Evolutionary conservation across 2,797 vertebrate genomes (phyloP).

Genomic region (Threskiornis aethiopicus): DNA sequence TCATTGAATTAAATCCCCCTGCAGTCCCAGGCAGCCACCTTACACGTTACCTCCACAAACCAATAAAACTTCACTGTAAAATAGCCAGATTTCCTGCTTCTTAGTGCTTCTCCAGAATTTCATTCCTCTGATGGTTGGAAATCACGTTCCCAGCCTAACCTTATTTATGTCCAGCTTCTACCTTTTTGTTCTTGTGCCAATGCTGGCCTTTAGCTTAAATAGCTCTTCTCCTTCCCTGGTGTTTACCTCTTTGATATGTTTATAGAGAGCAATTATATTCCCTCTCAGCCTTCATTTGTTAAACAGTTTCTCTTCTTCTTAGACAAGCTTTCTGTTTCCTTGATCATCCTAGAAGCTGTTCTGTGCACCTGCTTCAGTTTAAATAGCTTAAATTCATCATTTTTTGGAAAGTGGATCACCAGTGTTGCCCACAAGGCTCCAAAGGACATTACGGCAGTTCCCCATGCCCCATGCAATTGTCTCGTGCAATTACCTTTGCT

Average conservation of each 20-base stretch:
- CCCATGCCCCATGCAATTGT: fast-evolving
- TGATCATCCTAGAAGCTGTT: not conserved
- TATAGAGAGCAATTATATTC: slow-evolving; percentile 39
- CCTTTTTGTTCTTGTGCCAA: slow-evolving; percentile 29
- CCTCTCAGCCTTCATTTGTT: slow-evolving; percentile 38
- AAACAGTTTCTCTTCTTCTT: not conserved
- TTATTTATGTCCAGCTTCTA: slow-evolving; percentile 42
- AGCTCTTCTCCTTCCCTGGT: not conserved
- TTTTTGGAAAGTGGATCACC: not conserved
- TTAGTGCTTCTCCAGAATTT: not conserved
- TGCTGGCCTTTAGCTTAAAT: slow-evolving; percentile 13
- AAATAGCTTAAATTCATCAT: not conserved
- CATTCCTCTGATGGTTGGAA: slow-evolving; percentile 3
- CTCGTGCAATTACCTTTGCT: not conserved
- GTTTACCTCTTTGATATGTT: slow-evolving; percentile 40
- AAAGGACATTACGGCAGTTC: not conserved
- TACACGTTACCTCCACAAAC: not conserved
- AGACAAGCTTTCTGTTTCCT: not conserved
- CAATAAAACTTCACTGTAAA: not conserved
- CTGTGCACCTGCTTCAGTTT: not conserved
- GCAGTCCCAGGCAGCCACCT: not conserved
- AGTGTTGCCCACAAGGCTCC: not conserved
- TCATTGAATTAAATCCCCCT: slow-evolving; percentile 6
- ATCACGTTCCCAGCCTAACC: not conserved
- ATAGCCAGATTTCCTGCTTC: not conserved